phyloP scores from a whole-genome alignment of 2,797 vertebrate genomes.

The Microctenopoma lineatum region DNA sequence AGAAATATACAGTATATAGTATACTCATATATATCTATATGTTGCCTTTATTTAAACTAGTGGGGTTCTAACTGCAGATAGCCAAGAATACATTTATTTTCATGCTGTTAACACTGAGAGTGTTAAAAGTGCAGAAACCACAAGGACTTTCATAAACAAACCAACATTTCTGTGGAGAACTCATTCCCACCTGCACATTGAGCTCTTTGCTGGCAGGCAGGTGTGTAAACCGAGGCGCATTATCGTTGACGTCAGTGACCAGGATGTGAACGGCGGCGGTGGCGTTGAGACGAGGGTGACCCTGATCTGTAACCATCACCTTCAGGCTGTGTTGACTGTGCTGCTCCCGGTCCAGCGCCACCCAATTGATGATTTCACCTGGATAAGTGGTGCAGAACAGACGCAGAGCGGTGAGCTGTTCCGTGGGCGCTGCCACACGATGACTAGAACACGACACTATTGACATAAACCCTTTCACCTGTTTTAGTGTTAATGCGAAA shows the following conservation, averaged over 20 bases:
- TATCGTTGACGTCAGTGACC: conserved; percentile 90
- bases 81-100: too few relatives aligned
- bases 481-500: conserved; percentile 94
- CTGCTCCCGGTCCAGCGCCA: conserved; percentile 88
- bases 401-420: neutral
- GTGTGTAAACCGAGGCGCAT: conserved; percentile 87
- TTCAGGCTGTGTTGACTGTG: conserved; percentile 85
- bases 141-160: too few relatives aligned
- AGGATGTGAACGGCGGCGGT: conserved; percentile 81
- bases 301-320: conserved; percentile 89
- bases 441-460: neutral
- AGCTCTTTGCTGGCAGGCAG: conserved; percentile 78
- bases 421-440: neutral
- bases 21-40: too few relatives aligned
- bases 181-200: conserved; percentile 78
- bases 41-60: too few relatives aligned
- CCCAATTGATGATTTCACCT: conserved; percentile 92
- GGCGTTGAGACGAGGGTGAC: conserved; percentile 85
- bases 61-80: too few relatives aligned
- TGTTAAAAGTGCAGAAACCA: too few relatives aligned
- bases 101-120: too few relatives aligned
- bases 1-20: too few relatives aligned
- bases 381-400: neutral
- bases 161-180: neutral
- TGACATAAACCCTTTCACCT: conserved; percentile 78